Conservation (phyloP, 2,797 vertebrate species). For the Holocentrus rufus region DNA sequence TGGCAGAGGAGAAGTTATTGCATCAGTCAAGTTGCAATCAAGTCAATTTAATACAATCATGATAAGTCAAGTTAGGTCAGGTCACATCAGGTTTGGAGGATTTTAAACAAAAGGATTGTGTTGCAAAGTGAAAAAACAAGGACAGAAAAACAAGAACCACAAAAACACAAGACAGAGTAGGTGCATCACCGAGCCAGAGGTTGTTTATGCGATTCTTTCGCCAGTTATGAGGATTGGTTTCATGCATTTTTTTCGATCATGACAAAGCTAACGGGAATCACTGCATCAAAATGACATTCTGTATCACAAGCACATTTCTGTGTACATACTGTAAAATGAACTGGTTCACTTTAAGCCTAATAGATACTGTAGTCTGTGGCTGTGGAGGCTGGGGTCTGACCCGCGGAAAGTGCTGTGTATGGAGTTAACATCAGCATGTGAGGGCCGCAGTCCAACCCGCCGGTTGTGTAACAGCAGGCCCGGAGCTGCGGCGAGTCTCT, state of each 20-base stretch:
- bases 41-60: too few relatives aligned
- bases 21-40: not conserved
- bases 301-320: constrained; percentile 47
- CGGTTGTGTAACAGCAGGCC: constrained; percentile 65
- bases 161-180: not conserved
- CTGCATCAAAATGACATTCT: constrained; percentile 51
- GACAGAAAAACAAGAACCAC: not conserved
- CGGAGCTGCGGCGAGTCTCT: constrained; percentile 52
- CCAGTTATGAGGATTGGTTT: not conserved
- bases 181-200: too few relatives aligned
- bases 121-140: not conserved
- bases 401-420: constrained; percentile 69
- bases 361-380: constrained; percentile 58
- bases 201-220: constrained; percentile 15
- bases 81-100: not conserved
- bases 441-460: constrained; percentile 57
- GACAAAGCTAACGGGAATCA: constrained; percentile 55
- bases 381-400: constrained; percentile 58
- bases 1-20: not conserved
- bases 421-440: constrained; percentile 65
- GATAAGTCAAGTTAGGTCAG: not conserved
- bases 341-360: constrained; percentile 45
- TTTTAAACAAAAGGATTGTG: not conserved
- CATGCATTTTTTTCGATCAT: constrained; percentile 46
- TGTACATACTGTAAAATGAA: constrained; percentile 24